Conservation (phyloP, 2,113 vertebrate species). For the Galbula dea region DNA sequence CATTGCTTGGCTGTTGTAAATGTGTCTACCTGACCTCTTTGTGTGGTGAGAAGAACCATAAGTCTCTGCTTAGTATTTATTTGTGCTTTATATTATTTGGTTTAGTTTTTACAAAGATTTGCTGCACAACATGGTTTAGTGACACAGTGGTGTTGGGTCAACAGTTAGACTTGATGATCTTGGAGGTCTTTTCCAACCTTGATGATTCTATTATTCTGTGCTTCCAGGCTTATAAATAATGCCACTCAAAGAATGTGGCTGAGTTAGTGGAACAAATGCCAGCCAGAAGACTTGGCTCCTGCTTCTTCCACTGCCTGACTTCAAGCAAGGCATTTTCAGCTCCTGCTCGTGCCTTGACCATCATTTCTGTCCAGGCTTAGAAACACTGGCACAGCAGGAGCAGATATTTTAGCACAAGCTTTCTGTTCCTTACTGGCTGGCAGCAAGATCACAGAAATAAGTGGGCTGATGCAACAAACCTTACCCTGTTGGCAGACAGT, state of each 20-base stretch:
- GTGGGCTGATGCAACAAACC: neutral
- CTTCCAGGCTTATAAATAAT: neutral
- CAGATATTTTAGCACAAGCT: neutral
- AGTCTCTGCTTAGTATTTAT: neutral
- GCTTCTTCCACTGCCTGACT: neutral
- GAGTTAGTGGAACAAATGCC: neutral
- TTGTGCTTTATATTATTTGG: neutral
- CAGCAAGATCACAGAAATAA: fast-evolving
- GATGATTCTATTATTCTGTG: no score
- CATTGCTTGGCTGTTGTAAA: neutral
- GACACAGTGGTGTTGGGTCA: no score
- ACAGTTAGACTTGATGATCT: no score
- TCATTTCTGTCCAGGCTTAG: neutral
- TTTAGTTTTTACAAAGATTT: neutral
- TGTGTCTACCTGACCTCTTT: neutral
- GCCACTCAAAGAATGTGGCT: no score
- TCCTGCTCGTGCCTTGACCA: neutral
- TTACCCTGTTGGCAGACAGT: fast-evolving
- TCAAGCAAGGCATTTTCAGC: neutral
- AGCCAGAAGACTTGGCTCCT: neutral
- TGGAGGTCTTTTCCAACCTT: no score
- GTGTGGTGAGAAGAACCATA: neutral
- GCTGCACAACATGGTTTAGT: no score
- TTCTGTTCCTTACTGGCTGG: neutral
- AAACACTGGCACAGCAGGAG: neutral